Evolutionary conservation across 2,888 invertebrate species (phyloP).

Genomic region (Eutolmus rufibarbis): DNA sequence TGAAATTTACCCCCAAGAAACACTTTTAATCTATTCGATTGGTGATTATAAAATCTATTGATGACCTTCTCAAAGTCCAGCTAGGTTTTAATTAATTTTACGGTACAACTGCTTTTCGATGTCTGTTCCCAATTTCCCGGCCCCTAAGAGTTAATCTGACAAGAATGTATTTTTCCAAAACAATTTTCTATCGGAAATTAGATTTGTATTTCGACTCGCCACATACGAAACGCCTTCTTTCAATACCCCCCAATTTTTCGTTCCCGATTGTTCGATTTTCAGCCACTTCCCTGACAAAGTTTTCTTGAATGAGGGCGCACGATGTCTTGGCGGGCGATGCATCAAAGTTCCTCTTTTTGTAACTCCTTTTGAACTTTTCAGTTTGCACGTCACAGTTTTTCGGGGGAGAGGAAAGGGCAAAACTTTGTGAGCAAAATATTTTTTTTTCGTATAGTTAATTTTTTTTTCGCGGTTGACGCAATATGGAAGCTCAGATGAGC

Average conservation of each 20-base stretch:
- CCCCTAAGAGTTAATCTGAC: background rate
- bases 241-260: background rate
- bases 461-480: background rate
- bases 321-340: background rate
- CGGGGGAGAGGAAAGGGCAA: background rate
- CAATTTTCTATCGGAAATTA: background rate
- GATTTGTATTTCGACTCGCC: background rate
- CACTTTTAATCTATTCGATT: background rate
- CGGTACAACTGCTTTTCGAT: background rate
- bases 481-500: background rate
- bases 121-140: background rate
- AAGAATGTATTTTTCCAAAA: background rate
- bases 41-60: background rate
- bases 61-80: background rate
- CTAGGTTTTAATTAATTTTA: background rate
- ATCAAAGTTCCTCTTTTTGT: background rate
- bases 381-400: background rate
- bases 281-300: background rate
- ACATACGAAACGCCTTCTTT: background rate
- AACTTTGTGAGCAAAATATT: background rate
- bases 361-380: background rate
- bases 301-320: background rate
- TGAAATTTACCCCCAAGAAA: background rate
- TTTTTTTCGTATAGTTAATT: background rate
- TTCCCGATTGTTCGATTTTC: background rate